Evolutionary conservation across 2,888 invertebrate species (phyloP), one percentile per base, ranked within the genome.

Genomic region (Eupelmus urozonus): DNA sequence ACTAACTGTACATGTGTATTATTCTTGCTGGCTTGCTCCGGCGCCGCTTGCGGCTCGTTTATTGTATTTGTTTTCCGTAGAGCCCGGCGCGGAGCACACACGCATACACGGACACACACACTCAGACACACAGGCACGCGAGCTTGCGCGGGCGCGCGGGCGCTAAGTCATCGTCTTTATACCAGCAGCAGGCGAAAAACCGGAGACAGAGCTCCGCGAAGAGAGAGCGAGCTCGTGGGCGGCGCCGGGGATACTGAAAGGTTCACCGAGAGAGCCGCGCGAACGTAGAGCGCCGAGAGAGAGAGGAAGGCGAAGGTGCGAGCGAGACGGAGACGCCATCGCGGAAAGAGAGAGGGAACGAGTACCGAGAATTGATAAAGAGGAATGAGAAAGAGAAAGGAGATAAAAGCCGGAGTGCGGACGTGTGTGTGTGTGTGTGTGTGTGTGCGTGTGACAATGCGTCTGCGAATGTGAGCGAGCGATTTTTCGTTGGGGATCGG

Each of bases 181-280:
- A 2, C 13, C 16, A 34, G 9, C 16, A 45, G 16, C 16, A 45
- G 2, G 9, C 16, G 45, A 45, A 13, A 13, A 13, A 16, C 2
- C 20, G 53, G 2, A 53, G 4, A n/a, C 2, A 53, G 1, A 53
- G 1, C 1, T 5, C 2, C 53, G 20, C 20, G 20, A 20, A 3
- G 1, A 53, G 1, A 11, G 51, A 20, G 42, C 7, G 7, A 51
- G 25, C 66, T 67, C 60, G 66, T 51, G 66, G 66, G 67, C 60
- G 66, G 67, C 75, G 51, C 67, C 75, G 60, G 60, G 45, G 57
- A 71, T 34, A 71, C 71, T 60, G 45, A 13, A 34, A 34, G 9
- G 34, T 34, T 34, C 34, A 9, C 3, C 3, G 34, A 34, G 34
- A 9, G 9, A 34, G 34, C 5, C 34, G 34, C 3, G 9, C 34